Evolutionary conservation across 2,113 vertebrate species (phyloP), one percentile per base, ranked within the genome.

Genomic region (Takifugu flavidus): DNA sequence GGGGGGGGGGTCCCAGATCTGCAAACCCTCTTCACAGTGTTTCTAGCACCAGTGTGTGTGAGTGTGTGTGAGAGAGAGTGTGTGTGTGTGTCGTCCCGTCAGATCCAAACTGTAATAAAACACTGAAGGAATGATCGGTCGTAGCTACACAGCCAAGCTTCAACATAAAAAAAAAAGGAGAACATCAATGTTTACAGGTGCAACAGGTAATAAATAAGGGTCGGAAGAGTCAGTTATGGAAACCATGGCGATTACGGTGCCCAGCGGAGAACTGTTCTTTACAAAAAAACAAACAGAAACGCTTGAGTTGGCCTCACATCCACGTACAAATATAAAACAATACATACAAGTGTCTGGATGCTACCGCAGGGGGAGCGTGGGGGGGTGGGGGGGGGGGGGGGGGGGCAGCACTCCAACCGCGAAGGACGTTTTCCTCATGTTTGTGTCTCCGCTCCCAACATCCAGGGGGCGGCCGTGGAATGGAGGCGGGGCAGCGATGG

Each of bases 291-390:
- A 76, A 71, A 91, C 91, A 14, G 13, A 52, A 52, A 94, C 93
- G 65, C 89, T 93, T 85, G 85, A 94, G 93, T 96, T 93, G 93
- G 95, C 93, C 93, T 93, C 94, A 98, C 94, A 94, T 95, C 95
- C 93, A 98, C 93, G 87, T 96, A 95, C 93, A 94, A 95, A 94
- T 98, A 98, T 93, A 98, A 99, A 98, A 98, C 94, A 95, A 96
- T 95, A 98, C 94, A 91, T 94, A 98, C 94, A 96, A 94, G 93
- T 94, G 93, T 93, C 93, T 93, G 91, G 94, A 94, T 92, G 92
- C 87, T 92, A 93, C 94, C 90, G 91, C 89, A 34, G 67, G 66
- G 62, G 49, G 20, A 13, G 5, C 45, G 31, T 13, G 55, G 49
- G 34, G 90, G 44, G 44, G 14, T 3, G 44, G 5, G n/a, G 45